Base-by-base conservation (phyloP, 1,140 invertebrate species). In the Euschistus heros region DNA sequence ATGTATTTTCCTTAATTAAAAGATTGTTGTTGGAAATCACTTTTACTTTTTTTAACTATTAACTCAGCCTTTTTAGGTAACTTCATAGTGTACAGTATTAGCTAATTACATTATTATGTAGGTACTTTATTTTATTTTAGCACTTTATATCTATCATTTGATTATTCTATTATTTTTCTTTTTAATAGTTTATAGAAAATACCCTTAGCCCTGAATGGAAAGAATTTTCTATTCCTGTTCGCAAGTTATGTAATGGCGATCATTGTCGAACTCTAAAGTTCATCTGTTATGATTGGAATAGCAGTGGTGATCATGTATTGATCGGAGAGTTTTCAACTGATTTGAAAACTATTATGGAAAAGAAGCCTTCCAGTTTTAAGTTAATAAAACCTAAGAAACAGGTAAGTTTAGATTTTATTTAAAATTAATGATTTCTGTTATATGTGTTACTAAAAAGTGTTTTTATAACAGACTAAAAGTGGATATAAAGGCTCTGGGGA, bases 181-280 rank as follows among this genome's bases (percentile, higher is more conserved):
- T 44, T 42, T 61, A 54, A 54, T 55, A 82, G 73, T 76, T 79
- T 4, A 77, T 81, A 4, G 80, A 78, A 64, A 75, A 75, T 22
- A 82, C 77, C 4, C 70, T 81, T 47, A 79, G 81, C 72, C 83
- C 83, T 20, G 74, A 73, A 8, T 85, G 82, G 82, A 76, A 76
- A 69, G 74, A 77, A n/a, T 80, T 85, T 69, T 74, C 74, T 18
- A 73, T 84, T n/a, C 73, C 78, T 33, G 72, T 82, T 2, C 72
- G 80, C 33, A 73, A 75, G 6, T 70, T 86, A 13, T 84, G 83
- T 72, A 81, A 81, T 73, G 82, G 81, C 17, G 83, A 86, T 71
- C 76, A 79, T 70, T 79, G 84, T 65, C 76, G 82, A 1, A 74
- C 68, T 64, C 57, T 74, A 18, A 74, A 75, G 70, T 67, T 78